Evolutionary conservation across 2,113 vertebrate genomes (phyloP), one percentile per base, ranked within the genome.

Genomic region (Sinocyclocheilus rhinocerous): DNA sequence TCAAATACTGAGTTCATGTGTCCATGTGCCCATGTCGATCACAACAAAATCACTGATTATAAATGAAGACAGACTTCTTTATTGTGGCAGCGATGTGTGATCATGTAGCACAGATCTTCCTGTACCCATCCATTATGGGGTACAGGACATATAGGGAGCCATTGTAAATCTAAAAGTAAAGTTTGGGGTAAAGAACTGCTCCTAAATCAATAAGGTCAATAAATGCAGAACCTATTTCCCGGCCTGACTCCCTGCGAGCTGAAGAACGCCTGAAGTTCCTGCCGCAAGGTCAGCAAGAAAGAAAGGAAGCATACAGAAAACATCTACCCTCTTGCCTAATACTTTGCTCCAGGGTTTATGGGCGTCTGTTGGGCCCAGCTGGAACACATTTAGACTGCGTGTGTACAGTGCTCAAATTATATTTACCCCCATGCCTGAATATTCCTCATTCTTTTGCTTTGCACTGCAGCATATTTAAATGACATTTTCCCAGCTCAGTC

Each of bases 221-320:
- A 50, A 52, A 52, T 9, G 20, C 63, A 36, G 16, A 69, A 69
- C 45, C 42, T 48, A 82, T 63, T 13, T 69, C 63, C 4, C 2
- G 9, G 29, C 9, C 63, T 50, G 65, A 50, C 8, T 76, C 42
- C 42, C 6, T 3, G 26, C 6, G 16, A 69, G 80, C 45, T 69
- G 13, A 63, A 72, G 57, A 52, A 57, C 1, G 20, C 65, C 29
- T 39, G 5, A 24, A 81, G 8, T 50, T 57, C 13, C 29, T 36
- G 45, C 45, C 4, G 12, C 50, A 73, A 83, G 81, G 67, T 83
- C 81, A 59, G 67, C 18, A 29, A 72, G 55, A 76, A 61, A 65
- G 63, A 15, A 78, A 50, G 4, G 36, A 77, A 65, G 18, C 20
- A 83, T 39, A 42, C 70, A 18, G 80, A 57, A 69, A 67, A 52